Evolutionary conservation across 1,140 invertebrate species (phyloP), one percentile per base, ranked within the genome.

Genomic region (Hycleus cichorii): DNA sequence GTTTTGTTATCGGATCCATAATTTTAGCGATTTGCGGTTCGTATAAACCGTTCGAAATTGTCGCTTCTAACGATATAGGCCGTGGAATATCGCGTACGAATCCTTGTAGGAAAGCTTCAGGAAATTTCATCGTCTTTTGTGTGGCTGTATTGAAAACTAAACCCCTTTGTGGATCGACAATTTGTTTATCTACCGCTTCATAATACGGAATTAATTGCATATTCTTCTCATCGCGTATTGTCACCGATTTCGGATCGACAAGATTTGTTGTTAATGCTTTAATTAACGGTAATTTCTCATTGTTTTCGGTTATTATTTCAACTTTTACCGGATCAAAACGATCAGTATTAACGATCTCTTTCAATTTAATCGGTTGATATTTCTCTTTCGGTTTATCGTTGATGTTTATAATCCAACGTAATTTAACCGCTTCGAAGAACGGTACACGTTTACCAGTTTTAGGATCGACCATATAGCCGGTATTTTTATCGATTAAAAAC

Each of bases 371-470:
- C 53, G 66, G 69, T 63, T 63, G 74, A 59, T 58, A 65, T 63
- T 65, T 75, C 70, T 64, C 79, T 74, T 69, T 82, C 70, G 49
- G 81, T 77, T 70, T 72, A 63, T 60, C 76, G 74, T 68, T 58
- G 3, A 65, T 49, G 50, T 83, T 79, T 40, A 85, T 81, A 59
- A 90, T 86, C 81, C 85, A 84, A 40, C 81, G 80, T 43, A 83
- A 73, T 66, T 87, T 81, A 39, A 93, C 80, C 59, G 91, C 92
- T 70, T 93, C 88, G 74, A 92, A 86, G 74, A 95, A 91, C 4
- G 88, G 81, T 42, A 94, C 81, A 49, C 84, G 81, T 69, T 87
- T 85, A 6, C 90, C 90, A 24, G 83, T 89, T 72, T 86, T 86
- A 7, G 85, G 84, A 77, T 95, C 88, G 3, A 92, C 83, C 81